These are phyloP conservation scores for Halotydeus destructor DNA, from an alignment of 1,140 invertebrate genomes.

Conservation along the genomic window DNA sequence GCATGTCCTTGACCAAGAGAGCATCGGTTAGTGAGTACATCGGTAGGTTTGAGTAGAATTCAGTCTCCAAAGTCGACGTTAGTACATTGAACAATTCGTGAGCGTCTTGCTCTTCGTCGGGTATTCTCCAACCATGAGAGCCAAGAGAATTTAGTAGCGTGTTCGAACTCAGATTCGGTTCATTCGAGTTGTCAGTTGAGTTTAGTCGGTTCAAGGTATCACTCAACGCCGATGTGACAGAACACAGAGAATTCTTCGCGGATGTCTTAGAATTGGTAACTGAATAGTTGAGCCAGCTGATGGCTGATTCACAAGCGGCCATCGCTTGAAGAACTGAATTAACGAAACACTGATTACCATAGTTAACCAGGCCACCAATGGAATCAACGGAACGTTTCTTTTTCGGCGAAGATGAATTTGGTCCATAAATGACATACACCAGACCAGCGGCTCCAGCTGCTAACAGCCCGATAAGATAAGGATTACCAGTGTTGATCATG, in stretches of 20 bases:
- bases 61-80: slow-evolving; percentile 61
- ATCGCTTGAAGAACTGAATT: slow-evolving; percentile 63
- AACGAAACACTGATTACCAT: slow-evolving; percentile 64
- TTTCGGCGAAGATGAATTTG: too few relatives aligned
- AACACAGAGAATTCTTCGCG: slow-evolving; percentile 1
- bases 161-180: slow-evolving; percentile 32
- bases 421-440: slow-evolving; percentile 2
- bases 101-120: slow-evolving; percentile 71
- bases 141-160: slow-evolving; percentile 51
- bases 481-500: too few relatives aligned
- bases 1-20: slow-evolving; percentile 18
- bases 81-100: slow-evolving; percentile 74
- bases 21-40: slow-evolving; percentile 24
- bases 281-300: slow-evolving; percentile 46
- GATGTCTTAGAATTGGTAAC: slow-evolving; percentile 6
- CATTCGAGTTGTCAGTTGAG: neutral
- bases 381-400: too few relatives aligned
- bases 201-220: neutral
- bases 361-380: slow-evolving; percentile 47
- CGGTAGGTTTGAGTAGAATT: slow-evolving; percentile 32
- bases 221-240: neutral
- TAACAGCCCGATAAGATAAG: neutral
- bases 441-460: neutral
- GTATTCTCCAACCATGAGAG: slow-evolving; percentile 55
- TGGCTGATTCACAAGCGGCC: slow-evolving; percentile 49